Percentiles rank a stretch among this genome's conserved stretches.
These are phyloP conservation scores for Colaptes auratus DNA, from an alignment of 2,113 vertebrate genomes.

Conservation along the genomic window DNA sequence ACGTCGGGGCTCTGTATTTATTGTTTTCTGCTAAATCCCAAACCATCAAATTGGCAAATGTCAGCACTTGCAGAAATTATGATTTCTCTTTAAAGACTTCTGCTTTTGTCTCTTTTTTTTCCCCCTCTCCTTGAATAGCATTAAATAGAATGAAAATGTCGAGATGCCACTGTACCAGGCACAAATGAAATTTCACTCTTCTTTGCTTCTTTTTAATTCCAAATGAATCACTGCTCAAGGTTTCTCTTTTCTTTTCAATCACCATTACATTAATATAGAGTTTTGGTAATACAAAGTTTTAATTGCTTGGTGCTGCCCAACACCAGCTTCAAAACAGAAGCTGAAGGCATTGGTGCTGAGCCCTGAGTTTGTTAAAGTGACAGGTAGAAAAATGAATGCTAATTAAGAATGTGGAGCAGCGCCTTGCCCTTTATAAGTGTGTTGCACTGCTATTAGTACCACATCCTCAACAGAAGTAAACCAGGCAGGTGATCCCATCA, in stretches of 20 bases:
- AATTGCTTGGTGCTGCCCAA: neutral
- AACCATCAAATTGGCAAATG: neutral
- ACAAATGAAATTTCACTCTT: neutral
- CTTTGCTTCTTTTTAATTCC: neutral
- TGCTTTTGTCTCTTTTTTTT: neutral
- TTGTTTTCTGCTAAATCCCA: neutral
- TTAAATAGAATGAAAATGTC: neutral
- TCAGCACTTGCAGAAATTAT: neutral
- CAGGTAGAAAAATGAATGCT: accelerated
- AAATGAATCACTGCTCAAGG: neutral
- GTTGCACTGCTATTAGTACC: accelerated
- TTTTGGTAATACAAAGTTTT: too few relatives aligned
- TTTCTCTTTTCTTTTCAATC: neutral
- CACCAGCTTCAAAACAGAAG: neutral
- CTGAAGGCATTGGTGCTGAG: neutral
- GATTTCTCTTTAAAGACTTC: neutral
- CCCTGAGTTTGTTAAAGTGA: neutral
- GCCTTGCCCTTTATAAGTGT: neutral
- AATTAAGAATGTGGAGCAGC: accelerated
- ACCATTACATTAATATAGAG: too few relatives aligned
- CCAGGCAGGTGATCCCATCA: neutral
- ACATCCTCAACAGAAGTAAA: neutral
- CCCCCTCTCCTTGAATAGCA: neutral
- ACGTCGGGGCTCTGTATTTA: neutral
- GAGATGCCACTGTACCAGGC: neutral